Base-by-base conservation (phyloP, 2,888 invertebrate species). In the Aethes cnicana region DNA sequence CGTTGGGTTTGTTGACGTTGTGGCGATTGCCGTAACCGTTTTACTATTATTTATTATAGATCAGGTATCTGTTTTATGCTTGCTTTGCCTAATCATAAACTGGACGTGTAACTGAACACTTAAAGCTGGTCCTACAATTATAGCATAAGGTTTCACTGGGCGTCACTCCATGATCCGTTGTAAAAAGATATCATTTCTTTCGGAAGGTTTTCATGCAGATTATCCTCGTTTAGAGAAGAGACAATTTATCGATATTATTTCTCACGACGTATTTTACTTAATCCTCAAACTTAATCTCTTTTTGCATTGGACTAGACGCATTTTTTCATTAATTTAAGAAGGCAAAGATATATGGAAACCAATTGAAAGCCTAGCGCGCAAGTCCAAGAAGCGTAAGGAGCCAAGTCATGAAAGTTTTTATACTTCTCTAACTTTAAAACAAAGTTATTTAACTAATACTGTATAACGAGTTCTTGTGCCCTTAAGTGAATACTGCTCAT, bases 251-350 rank as follows among this genome's bases (percentile, higher is more conserved):
- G 30, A 69, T 66, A 60, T 59, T 54, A 59, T 66, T 68, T 65
- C 71, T 68, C 64, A 69, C 68, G 71, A 75, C 60, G 64, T 74
- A 74, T 76, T n/a, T 74, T 74, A 84, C 85, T 83, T 81, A 84
- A 73, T 74, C 74, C 79, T 80, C 78, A 75, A 77, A 81, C 77
- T 81, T 85, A 88, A 28, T 87, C 87, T 85, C 87, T 87, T 82
- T 86, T 87, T 76, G 80, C 77, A 84, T 83, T 86, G 86, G 89
- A 89, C 89, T 89, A 89, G 89, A 88, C 84, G 85, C 84, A 83
- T 85, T 81, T 76, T 69, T 76, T 65, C 63, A 80, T 84, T 82
- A 85, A 78, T 86, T 83, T 81, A 83, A 76, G 85, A 89, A 88
- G 88, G 88, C 84, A 85, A 85, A 88, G 84, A 81, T 75, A 81